Evolutionary conservation across 2,113 vertebrate species (phyloP), one percentile per base, ranked within the genome.

Genomic region (Xenotilapia leptura): DNA sequence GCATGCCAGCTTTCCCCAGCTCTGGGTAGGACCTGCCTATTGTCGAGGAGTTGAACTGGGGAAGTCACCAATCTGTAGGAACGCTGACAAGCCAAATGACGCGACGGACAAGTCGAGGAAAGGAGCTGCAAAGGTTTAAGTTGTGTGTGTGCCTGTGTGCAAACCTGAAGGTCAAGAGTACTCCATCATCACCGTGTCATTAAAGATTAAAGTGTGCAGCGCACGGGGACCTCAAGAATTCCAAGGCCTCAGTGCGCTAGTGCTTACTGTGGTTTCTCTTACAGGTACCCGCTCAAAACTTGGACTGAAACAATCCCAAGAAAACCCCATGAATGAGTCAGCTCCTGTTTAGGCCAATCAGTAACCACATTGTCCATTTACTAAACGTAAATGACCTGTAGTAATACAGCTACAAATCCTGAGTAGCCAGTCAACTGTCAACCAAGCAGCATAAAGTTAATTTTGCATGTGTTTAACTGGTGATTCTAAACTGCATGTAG

Each of bases 31-130:
- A 93, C 93, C 91, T 90, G 87, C 70, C 93, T 92, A 93, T 95
- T 96, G 93, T 95, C 65, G 47, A n/a, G 15, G 36, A 84, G 86
- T 83, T 92, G 91, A 92, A 93, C 90, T 60, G 79, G 95, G 96
- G 96, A 96, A 96, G 95, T 95, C 83, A 92, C 93, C 96, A 95
- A 96, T 95, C 95, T 96, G 95, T 95, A 94, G 88, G 88, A 95
- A 91, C 93, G 92, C 85, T 42, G 88, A 90, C 91, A 85, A 93
- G 86, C 88, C 90, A 82, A 93, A 90, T 90, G 89, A 93, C 86
- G 38, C 47, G 70, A 95, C 8, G 56, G 90, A 94, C 89, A 92
- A 92, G 86, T 87, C 11, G 83, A 82, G 84, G 79, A 82, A 89
- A 85, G 81, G 87, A 86, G 75, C 75, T 31, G 83, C 62, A 9